These are phyloP conservation scores for Leucophenga montana DNA, from an alignment of 2,888 invertebrate genomes.

Conservation along the genomic window DNA sequence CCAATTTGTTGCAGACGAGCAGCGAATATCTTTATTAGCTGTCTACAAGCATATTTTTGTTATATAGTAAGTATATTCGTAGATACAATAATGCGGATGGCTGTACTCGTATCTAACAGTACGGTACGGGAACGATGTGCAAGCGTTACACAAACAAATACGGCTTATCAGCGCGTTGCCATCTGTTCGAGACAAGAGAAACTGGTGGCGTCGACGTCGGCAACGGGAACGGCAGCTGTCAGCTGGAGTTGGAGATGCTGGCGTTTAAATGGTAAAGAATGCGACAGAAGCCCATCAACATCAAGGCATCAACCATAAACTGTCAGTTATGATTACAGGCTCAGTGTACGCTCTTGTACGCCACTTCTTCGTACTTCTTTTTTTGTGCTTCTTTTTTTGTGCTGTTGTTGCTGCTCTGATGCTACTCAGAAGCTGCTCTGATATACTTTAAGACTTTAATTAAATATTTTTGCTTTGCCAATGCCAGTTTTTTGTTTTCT, in stretches of 20 bases:
- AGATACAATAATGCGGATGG: background rate
- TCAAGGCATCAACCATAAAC: conserved; percentile 5
- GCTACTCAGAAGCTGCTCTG: too few species aligned
- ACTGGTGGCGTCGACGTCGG: too few species aligned
- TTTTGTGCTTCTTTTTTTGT: too few species aligned
- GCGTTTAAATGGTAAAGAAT: background rate
- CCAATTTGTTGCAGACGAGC: conserved; percentile 10
- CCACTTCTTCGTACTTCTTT: too few species aligned
- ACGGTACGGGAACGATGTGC: background rate
- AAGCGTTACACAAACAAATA: conserved; percentile 1
- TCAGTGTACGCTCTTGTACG: too few species aligned
- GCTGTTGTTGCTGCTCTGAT: too few species aligned
- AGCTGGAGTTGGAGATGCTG: background rate
- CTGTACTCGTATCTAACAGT: background rate
- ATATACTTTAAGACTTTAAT: too few species aligned
- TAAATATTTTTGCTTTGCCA: too few species aligned
- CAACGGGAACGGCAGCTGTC: too few species aligned
- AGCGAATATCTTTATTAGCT: conserved; percentile 23
- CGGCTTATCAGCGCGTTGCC: background rate
- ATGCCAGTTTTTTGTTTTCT: too few species aligned
- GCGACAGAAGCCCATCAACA: background rate
- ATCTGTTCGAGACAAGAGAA: background rate
- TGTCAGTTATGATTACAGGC: conserved; percentile 19
- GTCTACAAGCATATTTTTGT: background rate
- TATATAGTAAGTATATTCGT: background rate